Base-by-base conservation (phyloP, 2,113 vertebrate genomes). In the Hypanus sabinus region DNA sequence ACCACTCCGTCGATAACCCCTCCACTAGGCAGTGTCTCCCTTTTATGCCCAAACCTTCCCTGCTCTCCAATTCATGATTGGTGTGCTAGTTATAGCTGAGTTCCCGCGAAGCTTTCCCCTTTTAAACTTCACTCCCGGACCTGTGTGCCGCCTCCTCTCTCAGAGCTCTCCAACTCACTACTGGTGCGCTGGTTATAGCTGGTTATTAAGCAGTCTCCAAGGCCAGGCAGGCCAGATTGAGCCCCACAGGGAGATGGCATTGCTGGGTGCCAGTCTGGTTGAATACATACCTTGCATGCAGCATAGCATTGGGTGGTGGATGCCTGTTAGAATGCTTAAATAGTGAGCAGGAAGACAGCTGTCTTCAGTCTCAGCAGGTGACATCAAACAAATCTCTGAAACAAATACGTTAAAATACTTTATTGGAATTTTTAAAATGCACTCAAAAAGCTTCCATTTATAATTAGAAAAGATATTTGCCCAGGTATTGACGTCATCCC, bases 391-490 rank as follows among this genome's bases (percentile, higher is more conserved):
- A 57, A 85, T 1, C 55, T 27, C 57, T 85, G 55, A 57, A 85
- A 27, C 24, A 11, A 57, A 85, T 22, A 60, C 46, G 11, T 10
- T 27, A 85, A 60, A 30, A 30, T 22, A 30, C 24, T 30, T 60
- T 60, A 12, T 30, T 0, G 55, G 55, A 60, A 55, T 46, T 14
- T 46, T 85, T 12, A 85, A 57, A 83, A 55, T 46, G 22, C 81
- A 12, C 81, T 12, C 81, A 57, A 85, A 85, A 27, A 24, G 46
- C 38, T 8, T 24, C 33, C 46, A 11, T 27, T 10, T 85, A 85
- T 27, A 85, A 30, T 57, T 85, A 85, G 46, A 85, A 85, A 2
- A 57, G 81, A 85, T 85, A 57, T 83, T 83, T 83, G 80, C 80
- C 80, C 80, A 83, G 46, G 80, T 46, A 83, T 83, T 83, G 80